Evolutionary conservation across 92 coral and sea anemone genomes (phyloP).

Genomic region (Diadumene lineata): DNA sequence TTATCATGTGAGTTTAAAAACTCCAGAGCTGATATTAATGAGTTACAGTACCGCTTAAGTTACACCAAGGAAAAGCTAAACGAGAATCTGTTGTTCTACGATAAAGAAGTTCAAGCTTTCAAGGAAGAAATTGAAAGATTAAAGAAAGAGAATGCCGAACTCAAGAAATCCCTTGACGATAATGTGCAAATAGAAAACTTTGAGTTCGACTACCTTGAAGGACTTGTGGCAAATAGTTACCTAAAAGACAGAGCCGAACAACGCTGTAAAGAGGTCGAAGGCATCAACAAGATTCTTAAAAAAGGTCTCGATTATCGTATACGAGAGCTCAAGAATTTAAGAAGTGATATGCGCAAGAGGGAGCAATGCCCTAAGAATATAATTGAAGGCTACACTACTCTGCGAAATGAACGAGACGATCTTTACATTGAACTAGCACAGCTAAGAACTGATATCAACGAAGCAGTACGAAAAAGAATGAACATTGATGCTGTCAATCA

Average conservation of each 20-base stretch:
- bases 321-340: neutral
- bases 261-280: neutral
- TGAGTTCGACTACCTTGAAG: constrained; percentile 1
- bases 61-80: constrained; percentile 4
- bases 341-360: neutral
- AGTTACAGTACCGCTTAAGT: neutral
- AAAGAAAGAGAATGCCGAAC: neutral
- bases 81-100: neutral
- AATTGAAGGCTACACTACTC: neutral
- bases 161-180: neutral
- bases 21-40: neutral
- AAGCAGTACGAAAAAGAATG: neutral
- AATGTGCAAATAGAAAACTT: neutral
- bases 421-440: neutral
- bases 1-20: neutral
- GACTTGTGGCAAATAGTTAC: neutral
- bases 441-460: neutral
- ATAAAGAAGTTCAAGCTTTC: neutral
- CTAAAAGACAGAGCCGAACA: neutral
- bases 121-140: neutral
- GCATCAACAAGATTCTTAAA: neutral
- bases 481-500: neutral
- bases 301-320: neutral
- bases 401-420: neutral
- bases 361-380: neutral